These are phyloP conservation scores for Hyles euphorbiae DNA, from an alignment of 1,140 invertebrate species.

Conservation along the genomic window DNA sequence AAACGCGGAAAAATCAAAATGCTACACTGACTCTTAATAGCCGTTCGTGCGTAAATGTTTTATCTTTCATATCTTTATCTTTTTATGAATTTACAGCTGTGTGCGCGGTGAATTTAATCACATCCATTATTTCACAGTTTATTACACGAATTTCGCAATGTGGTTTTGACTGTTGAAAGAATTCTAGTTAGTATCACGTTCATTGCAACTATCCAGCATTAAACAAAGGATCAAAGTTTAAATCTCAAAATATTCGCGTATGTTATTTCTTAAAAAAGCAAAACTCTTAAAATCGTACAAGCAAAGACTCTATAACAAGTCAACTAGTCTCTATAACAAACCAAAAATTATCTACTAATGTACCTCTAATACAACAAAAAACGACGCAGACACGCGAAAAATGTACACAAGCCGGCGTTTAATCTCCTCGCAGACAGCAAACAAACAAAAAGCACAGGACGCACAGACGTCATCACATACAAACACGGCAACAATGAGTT, in stretches of 20 bases:
- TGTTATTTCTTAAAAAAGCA: neutral
- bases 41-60: too few species aligned
- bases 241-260: neutral
- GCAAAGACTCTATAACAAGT: too few species aligned
- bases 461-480: slow-evolving; percentile 15
- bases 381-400: neutral
- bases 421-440: slow-evolving; percentile 2
- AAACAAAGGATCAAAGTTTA: too few species aligned
- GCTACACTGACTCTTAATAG: neutral
- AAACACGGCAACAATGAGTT: slow-evolving; percentile 24
- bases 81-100: too few species aligned
- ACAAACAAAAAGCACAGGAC: slow-evolving; percentile 7
- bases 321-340: too few species aligned
- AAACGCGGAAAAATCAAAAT: neutral
- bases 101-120: too few species aligned
- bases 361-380: neutral
- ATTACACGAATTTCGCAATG: too few species aligned
- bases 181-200: too few species aligned
- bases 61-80: too few species aligned
- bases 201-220: too few species aligned
- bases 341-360: neutral
- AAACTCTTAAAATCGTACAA: neutral
- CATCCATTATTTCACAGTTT: too few species aligned
- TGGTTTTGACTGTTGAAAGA: too few species aligned
- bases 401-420: neutral